Percentiles rank a stretch among this genome's conserved stretches.
Conservation (phyloP, 2,888 invertebrate species). For the Calliphora vomitoria region DNA sequence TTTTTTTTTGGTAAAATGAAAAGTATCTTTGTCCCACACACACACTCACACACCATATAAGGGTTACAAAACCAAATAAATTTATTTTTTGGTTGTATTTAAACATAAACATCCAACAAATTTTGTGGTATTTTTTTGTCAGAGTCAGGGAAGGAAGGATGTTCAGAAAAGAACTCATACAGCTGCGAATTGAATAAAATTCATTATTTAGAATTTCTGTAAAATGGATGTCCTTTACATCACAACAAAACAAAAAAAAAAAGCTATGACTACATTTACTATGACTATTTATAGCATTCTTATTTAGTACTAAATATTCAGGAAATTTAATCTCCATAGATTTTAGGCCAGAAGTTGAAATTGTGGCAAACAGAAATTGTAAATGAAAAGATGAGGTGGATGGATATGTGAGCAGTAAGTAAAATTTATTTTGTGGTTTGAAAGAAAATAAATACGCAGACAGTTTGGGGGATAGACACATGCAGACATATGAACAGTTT, state of each 20-base stretch:
- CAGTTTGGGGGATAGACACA: neutral
- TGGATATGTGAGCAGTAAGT: constrained; percentile 29
- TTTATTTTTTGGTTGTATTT: constrained; percentile 21
- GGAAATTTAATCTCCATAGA: constrained; percentile 67
- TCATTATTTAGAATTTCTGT: constrained; percentile 26
- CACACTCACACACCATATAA: neutral
- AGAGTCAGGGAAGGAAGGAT: neutral
- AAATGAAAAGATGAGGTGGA: neutral
- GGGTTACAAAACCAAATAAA: constrained; percentile 30
- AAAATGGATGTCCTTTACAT: constrained; percentile 27
- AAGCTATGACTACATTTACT: neutral
- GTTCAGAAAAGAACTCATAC: constrained; percentile 9
- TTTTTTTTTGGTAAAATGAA: constrained; percentile 11
- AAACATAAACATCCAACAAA: constrained; percentile 22
- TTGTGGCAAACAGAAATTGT: constrained; percentile 13
- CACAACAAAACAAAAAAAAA: neutral
- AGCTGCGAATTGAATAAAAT: constrained; percentile 41
- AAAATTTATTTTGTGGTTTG: constrained; percentile 61
- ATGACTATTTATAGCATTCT: constrained; percentile 39
- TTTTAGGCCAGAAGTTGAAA: constrained; percentile 34
- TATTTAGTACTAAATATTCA: constrained; percentile 53
- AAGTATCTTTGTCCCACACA: neutral
- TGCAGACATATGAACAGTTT: neutral
- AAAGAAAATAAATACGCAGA: constrained; percentile 36
- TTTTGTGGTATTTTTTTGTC: constrained; percentile 15